These are phyloP conservation scores for Prunella himalayana DNA, from an alignment of 2,113 vertebrate genomes.

Conservation along the genomic window DNA sequence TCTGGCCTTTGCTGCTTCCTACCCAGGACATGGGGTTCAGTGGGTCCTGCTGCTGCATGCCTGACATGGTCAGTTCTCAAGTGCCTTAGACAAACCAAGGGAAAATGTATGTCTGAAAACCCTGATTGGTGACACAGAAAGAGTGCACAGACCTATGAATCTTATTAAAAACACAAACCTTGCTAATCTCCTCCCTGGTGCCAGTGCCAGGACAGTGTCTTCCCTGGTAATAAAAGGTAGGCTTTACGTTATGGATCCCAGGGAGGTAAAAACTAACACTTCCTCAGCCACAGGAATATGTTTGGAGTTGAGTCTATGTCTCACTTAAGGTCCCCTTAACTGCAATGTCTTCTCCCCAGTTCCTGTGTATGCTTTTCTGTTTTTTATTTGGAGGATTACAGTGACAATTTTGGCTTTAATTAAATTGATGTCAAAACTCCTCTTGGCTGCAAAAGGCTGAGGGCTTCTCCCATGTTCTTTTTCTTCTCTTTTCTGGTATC, in stretches of 20 bases:
- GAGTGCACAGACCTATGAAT: not conserved
- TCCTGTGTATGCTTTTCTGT: accelerated
- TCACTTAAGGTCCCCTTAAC: not conserved
- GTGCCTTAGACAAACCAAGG: not conserved
- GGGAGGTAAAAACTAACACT: not conserved
- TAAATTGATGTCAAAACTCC: not conserved
- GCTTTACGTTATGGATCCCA: not conserved
- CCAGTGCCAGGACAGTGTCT: not conserved
- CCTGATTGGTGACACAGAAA: not conserved
- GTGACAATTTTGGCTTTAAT: not conserved
- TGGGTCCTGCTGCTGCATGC: not conserved
- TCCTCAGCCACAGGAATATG: not conserved
- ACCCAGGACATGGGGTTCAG: accelerated
- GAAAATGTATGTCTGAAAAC: not conserved
- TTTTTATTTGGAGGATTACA: not conserved
- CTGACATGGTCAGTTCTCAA: not conserved
- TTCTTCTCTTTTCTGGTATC: not conserved
- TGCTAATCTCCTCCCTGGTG: not conserved
- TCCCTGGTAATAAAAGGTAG: not conserved
- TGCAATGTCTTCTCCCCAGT: not conserved
- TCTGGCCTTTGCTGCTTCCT: not conserved
- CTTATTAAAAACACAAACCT: not conserved
- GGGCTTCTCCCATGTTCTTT: not conserved
- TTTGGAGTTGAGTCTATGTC: not conserved
- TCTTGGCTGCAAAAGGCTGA: not conserved